Evolutionary conservation across 1,140 invertebrate species (phyloP).

Genomic region (Euwallacea similis): DNA sequence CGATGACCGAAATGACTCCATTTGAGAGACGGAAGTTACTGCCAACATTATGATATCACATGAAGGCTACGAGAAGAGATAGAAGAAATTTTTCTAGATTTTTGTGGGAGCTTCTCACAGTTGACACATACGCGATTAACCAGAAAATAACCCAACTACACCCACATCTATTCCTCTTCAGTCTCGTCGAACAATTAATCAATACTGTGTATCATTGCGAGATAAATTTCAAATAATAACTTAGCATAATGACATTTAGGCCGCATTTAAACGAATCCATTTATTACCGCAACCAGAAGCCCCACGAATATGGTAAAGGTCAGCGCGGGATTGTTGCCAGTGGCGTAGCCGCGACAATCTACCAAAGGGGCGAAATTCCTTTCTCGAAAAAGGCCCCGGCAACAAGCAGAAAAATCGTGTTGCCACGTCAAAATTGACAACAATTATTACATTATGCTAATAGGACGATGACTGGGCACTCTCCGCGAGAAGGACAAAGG

Average conservation of each 20-base stretch:
- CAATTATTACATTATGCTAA: constrained; percentile 49
- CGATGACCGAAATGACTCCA: too few species aligned
- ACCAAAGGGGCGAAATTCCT: too few species aligned
- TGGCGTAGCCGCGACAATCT: too few species aligned
- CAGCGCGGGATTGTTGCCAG: background rate
- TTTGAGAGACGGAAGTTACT: too few species aligned
- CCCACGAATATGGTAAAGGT: constrained; percentile 13
- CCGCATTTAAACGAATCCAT: constrained; percentile 2
- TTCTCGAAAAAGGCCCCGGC: background rate
- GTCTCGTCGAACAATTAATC: background rate
- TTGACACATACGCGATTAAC: too few species aligned
- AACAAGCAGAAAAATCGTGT: background rate
- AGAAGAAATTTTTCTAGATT: too few species aligned
- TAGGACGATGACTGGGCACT: constrained; percentile 47
- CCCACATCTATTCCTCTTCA: too few species aligned
- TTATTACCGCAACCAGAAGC: constrained; percentile 13
- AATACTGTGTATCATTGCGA: background rate
- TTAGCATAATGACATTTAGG: constrained; percentile 3
- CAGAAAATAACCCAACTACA: too few species aligned
- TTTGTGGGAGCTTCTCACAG: too few species aligned
- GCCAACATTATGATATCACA: too few species aligned
- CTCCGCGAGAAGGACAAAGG: constrained; percentile 7
- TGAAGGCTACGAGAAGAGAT: too few species aligned
- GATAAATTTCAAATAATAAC: constrained; percentile 3
- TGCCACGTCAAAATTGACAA: constrained; percentile 43